A percentile compares a stretch with the other conserved stretches of the same genome.
These are phyloP conservation scores for Caenorhabditis angaria DNA, from an alignment of 2,888 invertebrate genomes.

Conservation along the genomic window DNA sequence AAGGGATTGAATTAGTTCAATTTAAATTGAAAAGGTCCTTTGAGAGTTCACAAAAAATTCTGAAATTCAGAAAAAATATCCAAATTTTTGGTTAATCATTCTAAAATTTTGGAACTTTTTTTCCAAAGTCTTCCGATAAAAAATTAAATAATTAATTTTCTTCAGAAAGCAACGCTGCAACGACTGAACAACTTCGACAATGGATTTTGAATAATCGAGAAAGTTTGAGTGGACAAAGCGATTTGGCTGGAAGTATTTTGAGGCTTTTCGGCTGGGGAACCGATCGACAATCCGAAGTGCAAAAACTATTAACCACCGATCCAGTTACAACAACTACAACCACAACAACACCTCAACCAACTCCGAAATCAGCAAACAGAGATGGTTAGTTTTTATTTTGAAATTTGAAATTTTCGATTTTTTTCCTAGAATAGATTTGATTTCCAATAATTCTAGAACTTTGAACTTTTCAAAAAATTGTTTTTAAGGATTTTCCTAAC, in stretches of 20 bases:
- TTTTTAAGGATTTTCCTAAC: too few relatives aligned
- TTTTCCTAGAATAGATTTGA: conserved; percentile 22
- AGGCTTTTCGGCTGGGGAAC: conserved; percentile 42
- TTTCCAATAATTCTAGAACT: conserved; percentile 18
- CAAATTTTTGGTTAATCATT: too few relatives aligned
- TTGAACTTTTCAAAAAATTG: background rate
- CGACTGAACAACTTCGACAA: conserved; percentile 65
- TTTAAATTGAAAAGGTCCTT: too few relatives aligned
- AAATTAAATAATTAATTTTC: background rate
- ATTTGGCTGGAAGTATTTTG: conserved; percentile 62
- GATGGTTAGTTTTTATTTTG: conserved; percentile 30
- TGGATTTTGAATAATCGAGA: conserved; percentile 66
- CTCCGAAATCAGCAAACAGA: conserved; percentile 29
- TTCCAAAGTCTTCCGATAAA: too few relatives aligned
- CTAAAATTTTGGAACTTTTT: too few relatives aligned
- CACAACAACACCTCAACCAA: conserved; percentile 19
- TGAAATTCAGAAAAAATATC: too few relatives aligned
- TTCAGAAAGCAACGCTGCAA: conserved; percentile 39
- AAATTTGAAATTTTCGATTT: conserved; percentile 2
- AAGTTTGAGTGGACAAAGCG: conserved; percentile 53
- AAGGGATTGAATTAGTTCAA: too few relatives aligned
- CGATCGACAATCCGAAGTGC: conserved; percentile 27
- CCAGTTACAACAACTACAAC: conserved; percentile 21
- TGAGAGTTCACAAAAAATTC: too few relatives aligned
- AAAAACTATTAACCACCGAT: conserved; percentile 8